Percentiles rank a stretch among this genome's conserved stretches.
Evolutionary conservation across 1,140 invertebrate genomes (phyloP).

Genomic region (Vanessa tameamea): DNA sequence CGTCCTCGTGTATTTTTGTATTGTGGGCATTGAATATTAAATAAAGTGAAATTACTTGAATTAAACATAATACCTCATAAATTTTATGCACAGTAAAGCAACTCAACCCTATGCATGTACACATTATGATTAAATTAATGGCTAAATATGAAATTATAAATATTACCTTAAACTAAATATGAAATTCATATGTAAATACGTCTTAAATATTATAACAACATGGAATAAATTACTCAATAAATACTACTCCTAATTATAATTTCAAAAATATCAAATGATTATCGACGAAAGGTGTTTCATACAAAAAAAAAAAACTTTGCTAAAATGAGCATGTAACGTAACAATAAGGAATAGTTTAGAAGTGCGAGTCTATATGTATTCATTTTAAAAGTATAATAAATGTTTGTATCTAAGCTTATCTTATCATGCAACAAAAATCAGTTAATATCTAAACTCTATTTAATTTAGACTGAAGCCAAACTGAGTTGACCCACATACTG

Average conservation of each 20-base stretch:
- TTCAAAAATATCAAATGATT: too few species aligned
- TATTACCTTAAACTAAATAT: conserved; percentile 19
- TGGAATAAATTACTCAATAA: too few species aligned
- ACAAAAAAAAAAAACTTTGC: too few species aligned
- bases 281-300: too few species aligned
- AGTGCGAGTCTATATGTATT: too few species aligned
- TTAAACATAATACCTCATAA: conserved; percentile 41
- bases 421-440: not conserved
- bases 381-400: too few species aligned
- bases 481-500: conserved; percentile 57
- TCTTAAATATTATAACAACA: too few species aligned
- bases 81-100: conserved; percentile 62
- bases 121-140: conserved; percentile 52
- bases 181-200: not conserved
- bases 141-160: conserved; percentile 25
- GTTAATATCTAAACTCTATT: not conserved
- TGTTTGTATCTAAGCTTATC: too few species aligned
- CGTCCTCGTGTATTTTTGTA: conserved; percentile 69
- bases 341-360: too few species aligned
- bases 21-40: conserved; percentile 59
- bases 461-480: conserved; percentile 34
- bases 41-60: conserved; percentile 55
- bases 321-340: too few species aligned
- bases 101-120: conserved; percentile 68
- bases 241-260: too few species aligned